Base-by-base conservation (phyloP, 2,888 invertebrate species). In the Torymus auratus region DNA sequence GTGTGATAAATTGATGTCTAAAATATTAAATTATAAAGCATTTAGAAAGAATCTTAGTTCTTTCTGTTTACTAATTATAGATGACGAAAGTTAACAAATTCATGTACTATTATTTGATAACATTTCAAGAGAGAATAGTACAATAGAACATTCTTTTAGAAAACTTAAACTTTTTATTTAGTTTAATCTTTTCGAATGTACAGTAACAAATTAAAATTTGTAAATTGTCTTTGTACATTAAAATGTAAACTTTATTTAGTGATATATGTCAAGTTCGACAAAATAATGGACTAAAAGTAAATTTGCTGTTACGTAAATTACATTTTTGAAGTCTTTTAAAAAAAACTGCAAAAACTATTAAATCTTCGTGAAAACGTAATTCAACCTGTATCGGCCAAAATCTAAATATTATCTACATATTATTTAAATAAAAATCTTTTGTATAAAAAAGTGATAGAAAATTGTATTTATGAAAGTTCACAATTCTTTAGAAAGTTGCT, bases 251-350 rank as follows among this genome's bases (percentile, higher is more conserved):
- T 60, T 52, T 61, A 14, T 10, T 50, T 41, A 41, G 62, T 53
- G 17, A 70, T 61, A 60, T 52, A 60, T 72, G n/a, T 53, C 28
- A 67, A 74, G 67, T 74, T 56, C 55, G 13, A 62, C 55, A n/a
- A 67, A 73, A n/a, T 56, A 69, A 79, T 64, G 41, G 55, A 56
- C 62, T 77, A 58, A 52, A 50, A 53, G 50, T 28, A 50, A 68
- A 67, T 60, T 71, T 65, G 60, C 10, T 67, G 62, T 73, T 70
- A 58, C 17, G 56, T 77, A 41, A 52, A 67, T 72, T 41, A 65
- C n/a, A 67, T 73, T 77, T 82, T 80, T 73, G 14, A 79, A 79
- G 55, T 55, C 58, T 77, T 82, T 79, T 78, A 15, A 78, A 78
- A 14, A 70, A 5, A 62, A 41, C 41, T 55, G 14, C 14, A 2